These are phyloP conservation scores for Acrocera orbiculus DNA, from an alignment of 2,888 invertebrate genomes.

Conservation along the genomic window DNA sequence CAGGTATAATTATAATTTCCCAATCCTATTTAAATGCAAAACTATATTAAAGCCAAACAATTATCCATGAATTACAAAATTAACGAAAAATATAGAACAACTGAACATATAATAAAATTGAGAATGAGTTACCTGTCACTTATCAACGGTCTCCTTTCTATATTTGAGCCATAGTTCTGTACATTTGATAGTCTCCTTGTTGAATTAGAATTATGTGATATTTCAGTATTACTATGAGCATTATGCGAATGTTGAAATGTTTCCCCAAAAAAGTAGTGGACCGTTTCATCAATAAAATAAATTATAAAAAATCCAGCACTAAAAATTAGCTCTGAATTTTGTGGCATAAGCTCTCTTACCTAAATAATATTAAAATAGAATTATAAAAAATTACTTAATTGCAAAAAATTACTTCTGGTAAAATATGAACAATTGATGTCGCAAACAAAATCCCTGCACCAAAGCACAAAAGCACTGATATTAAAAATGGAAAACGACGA, in stretches of 20 bases:
- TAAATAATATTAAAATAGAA: too few relatives aligned
- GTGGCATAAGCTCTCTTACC: conserved; percentile 37
- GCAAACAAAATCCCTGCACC: conserved; percentile 65
- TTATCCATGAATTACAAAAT: too few relatives aligned
- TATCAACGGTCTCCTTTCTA: conserved; percentile 14
- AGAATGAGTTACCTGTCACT: neutral
- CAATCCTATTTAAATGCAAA: too few relatives aligned
- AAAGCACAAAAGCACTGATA: conserved; percentile 56
- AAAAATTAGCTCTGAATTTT: conserved; percentile 45
- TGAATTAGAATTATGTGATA: conserved; percentile 12
- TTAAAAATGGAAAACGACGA: conserved; percentile 39
- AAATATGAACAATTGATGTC: conserved; percentile 59
- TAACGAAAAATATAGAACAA: too few relatives aligned
- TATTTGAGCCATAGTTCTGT: conserved; percentile 17
- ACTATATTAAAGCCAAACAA: too few relatives aligned
- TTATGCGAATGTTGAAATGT: conserved; percentile 18
- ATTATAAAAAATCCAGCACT: conserved; percentile 53
- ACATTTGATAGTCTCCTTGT: conserved; percentile 2
- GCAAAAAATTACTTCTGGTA: conserved; percentile 45
- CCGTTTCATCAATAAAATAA: conserved; percentile 53
- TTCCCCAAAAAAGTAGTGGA: conserved; percentile 45
- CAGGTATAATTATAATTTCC: too few relatives aligned
- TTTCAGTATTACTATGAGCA: neutral
- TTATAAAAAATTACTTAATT: neutral
- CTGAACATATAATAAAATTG: too few relatives aligned